Base-by-base conservation (phyloP, 2,113 vertebrate genomes). In the Aythya baeri region DNA sequence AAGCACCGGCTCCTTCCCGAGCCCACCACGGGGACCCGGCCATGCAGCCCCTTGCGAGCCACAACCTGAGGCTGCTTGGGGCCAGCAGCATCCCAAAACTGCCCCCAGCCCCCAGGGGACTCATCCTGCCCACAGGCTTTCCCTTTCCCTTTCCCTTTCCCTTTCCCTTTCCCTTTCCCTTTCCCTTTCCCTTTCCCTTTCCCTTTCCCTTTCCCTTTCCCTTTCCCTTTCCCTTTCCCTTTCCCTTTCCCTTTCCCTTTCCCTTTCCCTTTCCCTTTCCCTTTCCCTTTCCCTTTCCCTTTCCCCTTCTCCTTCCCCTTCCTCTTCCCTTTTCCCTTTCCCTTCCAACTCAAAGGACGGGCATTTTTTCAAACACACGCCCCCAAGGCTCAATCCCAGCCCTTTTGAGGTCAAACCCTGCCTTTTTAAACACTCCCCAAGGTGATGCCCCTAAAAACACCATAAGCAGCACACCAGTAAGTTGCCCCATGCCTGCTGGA, bases 21-120 rank as follows among this genome's bases (percentile, higher is more conserved):
- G 8, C 5, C 54, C 59, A 20, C 21, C 46, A 31, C 10, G 3
- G 67, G 26, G 12, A 59, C 1, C 16, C 5, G 16, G 61, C 16
- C 36, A 27, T 17, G 38, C 38, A 41, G 38, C 36, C 26, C 54
- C 36, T 65, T 25, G 26, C 6, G 26, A 41, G 17, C 62, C 9
- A 49, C 20, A 49, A 50, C 22, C 49, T 6, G 3, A 50, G 22
- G 49, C 49, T 50, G 49, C 36, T 41, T 16, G 62, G 62, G 38
- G 36, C 36, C 17, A 17, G 7, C 62, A 65, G 41, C 36, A 41
- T 17, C 36, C 36, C 38, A 25, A 13, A 25, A 15, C 62, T 41
- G 62, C 38, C 62, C 59, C 8, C 31, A 0, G 62, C 38, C 62
- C 63, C 8, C 31, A 0, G 0, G 7, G 16, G 18, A 0, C 63